Evolutionary conservation across 2,888 invertebrate species (phyloP).

Genomic region (Ennomos quercinarius): DNA sequence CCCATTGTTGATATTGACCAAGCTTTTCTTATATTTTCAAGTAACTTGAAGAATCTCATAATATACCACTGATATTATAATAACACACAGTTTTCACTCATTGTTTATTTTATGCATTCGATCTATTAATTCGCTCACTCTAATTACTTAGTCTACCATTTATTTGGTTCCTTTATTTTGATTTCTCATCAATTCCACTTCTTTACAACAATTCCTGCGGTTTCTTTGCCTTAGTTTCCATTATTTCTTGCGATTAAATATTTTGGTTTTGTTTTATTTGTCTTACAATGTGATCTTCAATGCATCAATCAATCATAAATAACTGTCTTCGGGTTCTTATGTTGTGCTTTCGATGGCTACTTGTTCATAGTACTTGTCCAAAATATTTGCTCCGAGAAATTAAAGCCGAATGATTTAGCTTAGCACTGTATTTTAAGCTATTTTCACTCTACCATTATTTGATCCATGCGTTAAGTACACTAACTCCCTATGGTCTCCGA

Average conservation of each 20-base stretch:
- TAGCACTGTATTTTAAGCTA: constrained; percentile 28
- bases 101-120: constrained; percentile 11
- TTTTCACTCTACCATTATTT: constrained; percentile 61
- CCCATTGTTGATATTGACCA: background rate
- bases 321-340: background rate
- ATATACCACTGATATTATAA: constrained; percentile 13
- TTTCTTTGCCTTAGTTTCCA: constrained; percentile 38
- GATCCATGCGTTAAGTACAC: constrained; percentile 68
- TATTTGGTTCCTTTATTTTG: constrained; percentile 72
- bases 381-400: constrained; percentile 6
- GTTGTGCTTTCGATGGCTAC: background rate
- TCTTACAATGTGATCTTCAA: background rate
- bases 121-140: constrained; percentile 23
- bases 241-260: constrained; percentile 41
- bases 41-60: too few relatives aligned
- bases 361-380: background rate
- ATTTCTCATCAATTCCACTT: constrained; percentile 71
- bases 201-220: constrained; percentile 71
- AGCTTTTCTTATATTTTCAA: background rate
- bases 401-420: constrained; percentile 44
- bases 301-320: background rate
- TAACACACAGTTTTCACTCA: constrained; percentile 12
- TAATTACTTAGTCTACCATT: constrained; percentile 51
- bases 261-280: constrained; percentile 17
- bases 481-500: constrained; percentile 60